A percentile compares a stretch with the other conserved stretches of the same genome.
These are phyloP conservation scores for Macrostomum lignano DNA, from an alignment of 1,140 invertebrate species.

Conservation along the genomic window DNA sequence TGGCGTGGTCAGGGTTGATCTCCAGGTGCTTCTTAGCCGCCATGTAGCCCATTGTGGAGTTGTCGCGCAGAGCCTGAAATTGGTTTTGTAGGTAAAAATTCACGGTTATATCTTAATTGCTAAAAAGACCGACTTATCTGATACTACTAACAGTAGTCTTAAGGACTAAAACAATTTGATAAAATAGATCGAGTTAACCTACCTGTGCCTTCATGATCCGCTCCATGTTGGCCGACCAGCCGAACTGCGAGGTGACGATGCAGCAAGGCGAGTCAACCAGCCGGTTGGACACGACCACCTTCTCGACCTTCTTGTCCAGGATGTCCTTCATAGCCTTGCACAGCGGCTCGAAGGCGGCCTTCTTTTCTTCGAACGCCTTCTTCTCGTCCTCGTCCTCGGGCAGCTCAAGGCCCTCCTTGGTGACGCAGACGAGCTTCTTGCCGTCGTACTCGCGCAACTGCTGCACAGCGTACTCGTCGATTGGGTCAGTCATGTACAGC, in stretches of 20 bases:
- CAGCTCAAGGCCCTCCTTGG: constrained; percentile 80
- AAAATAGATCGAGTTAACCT: no score
- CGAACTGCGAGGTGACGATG: constrained; percentile 93
- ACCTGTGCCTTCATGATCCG: constrained; percentile 97
- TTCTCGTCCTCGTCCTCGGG: constrained; percentile 62
- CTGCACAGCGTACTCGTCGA: constrained; percentile 92
- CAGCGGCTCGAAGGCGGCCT: constrained; percentile 43
- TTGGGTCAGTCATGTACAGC: constrained; percentile 90
- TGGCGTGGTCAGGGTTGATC: constrained; percentile 84
- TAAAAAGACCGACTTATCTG: no score
- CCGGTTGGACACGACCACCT: constrained; percentile 66
- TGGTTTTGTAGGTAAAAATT: no score
- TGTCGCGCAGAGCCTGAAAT: constrained; percentile 67
- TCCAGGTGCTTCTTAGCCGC: constrained; percentile 80
- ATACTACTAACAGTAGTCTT: no score
- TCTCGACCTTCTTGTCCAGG: constrained; percentile 84
- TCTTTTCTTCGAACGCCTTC: constrained; percentile 81
- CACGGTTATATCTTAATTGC: no score
- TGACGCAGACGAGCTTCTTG: constrained; percentile 72
- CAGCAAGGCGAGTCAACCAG: constrained; percentile 85
- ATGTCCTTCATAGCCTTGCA: constrained; percentile 97
- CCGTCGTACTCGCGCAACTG: constrained; percentile 91
- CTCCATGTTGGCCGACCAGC: constrained; percentile 98
- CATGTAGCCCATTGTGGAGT: constrained; percentile 93
- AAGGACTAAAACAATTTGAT: no score